phyloP scores from a whole-genome alignment of 2,797 vertebrate species.

The Ispidina lecontei region DNA sequence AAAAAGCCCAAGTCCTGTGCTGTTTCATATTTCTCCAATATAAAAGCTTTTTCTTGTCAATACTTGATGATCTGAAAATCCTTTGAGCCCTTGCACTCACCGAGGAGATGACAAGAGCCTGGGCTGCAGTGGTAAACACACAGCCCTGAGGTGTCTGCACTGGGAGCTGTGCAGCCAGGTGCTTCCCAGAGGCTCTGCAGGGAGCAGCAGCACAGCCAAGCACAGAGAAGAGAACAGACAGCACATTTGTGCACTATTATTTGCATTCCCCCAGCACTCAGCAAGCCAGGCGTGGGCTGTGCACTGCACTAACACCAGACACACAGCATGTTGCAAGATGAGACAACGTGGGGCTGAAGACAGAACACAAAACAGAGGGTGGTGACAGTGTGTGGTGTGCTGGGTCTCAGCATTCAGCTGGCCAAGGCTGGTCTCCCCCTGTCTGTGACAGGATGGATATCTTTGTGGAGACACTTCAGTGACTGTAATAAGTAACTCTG shows the following conservation, averaged over 20 bases:
- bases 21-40: constrained; percentile 47
- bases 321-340: fast-evolving
- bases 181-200: neutral
- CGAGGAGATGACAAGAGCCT: constrained; percentile 23
- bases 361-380: fast-evolving
- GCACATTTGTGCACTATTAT: neutral
- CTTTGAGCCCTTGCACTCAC: constrained; percentile 28
- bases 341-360: neutral
- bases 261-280: neutral
- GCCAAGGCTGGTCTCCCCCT: neutral
- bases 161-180: fast-evolving
- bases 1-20: constrained; percentile 33
- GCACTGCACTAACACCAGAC: fast-evolving
- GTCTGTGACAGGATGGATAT: neutral
- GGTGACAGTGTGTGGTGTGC: neutral
- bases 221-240: neutral
- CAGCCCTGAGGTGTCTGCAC: fast-evolving
- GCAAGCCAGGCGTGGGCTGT: neutral
- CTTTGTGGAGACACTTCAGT: neutral
- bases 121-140: neutral
- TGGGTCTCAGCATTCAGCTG: neutral
- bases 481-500: neutral
- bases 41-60: constrained; percentile 61
- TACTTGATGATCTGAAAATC: constrained; percentile 59
- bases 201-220: neutral